These are phyloP conservation scores for Clarias pachynema DNA, from an alignment of 2,797 vertebrate species.

Conservation along the genomic window DNA sequence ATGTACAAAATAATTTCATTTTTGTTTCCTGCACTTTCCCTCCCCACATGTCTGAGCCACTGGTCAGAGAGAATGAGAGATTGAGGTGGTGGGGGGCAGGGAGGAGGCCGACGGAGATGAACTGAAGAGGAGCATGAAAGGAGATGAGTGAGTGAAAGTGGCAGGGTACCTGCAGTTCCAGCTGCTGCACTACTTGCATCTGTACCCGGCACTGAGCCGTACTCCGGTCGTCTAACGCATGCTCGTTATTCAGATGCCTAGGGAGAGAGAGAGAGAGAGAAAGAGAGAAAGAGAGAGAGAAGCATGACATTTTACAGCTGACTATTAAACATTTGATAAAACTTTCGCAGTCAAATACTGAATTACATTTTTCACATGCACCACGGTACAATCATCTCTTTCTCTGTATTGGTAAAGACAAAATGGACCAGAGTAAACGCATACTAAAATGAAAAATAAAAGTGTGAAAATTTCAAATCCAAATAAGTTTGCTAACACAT, in stretches of 20 bases:
- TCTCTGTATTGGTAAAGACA: slow-evolving; percentile 39
- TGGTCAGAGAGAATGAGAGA: slow-evolving; percentile 54
- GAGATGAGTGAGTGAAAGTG: slow-evolving; percentile 18
- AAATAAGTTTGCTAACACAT: slow-evolving; percentile 15
- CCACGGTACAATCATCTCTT: slow-evolving; percentile 38
- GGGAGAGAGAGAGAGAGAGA: slow-evolving; percentile 33
- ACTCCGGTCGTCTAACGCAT: slow-evolving; percentile 99
- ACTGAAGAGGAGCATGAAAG: slow-evolving; percentile 31
- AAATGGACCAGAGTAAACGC: slow-evolving; percentile 33
- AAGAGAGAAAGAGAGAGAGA: slow-evolving; percentile 14
- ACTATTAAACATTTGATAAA: slow-evolving; percentile 52
- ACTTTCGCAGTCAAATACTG: slow-evolving; percentile 50
- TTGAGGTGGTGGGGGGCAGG: not conserved
- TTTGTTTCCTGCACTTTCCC: slow-evolving; percentile 66
- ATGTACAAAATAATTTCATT: slow-evolving; percentile 88
- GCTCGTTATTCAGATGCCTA: slow-evolving; percentile 99
- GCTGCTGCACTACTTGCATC: slow-evolving; percentile 99
- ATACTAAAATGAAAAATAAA: slow-evolving; percentile 40
- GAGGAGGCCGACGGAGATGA: slow-evolving; percentile 54
- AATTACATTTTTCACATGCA: slow-evolving; percentile 48
- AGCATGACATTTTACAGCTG: slow-evolving; percentile 51
- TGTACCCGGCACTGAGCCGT: slow-evolving; percentile 99
- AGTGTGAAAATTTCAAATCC: slow-evolving; percentile 38
- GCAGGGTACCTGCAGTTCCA: slow-evolving; percentile 94
- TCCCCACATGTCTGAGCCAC: slow-evolving; percentile 63